phyloP scores from a whole-genome alignment of 2,113 vertebrate genomes.

The Trochalopteron elliotii region DNA sequence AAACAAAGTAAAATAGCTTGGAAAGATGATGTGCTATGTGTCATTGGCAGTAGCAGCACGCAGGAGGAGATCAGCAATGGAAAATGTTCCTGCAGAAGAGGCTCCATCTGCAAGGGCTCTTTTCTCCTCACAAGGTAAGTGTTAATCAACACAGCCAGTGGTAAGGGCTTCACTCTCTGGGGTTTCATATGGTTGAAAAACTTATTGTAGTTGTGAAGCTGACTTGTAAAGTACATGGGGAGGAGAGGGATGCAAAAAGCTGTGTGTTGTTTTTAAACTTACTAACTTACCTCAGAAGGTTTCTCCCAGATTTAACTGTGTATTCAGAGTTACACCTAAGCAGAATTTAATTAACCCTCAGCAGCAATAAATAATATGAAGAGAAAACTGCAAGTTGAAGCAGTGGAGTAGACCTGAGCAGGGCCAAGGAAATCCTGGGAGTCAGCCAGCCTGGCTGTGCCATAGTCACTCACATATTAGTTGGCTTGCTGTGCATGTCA shows the following conservation, averaged over 20 bases:
- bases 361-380: not conserved
- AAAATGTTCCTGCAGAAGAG: not conserved
- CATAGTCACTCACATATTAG: accelerated
- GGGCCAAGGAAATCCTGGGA: not conserved
- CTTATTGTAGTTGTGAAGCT: not conserved
- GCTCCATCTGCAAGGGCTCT: not conserved
- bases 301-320: not conserved
- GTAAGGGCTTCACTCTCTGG: not conserved
- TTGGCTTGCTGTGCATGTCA: not conserved
- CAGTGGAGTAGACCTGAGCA: not conserved
- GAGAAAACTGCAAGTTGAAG: not conserved
- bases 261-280: not conserved
- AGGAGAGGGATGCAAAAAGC: not conserved
- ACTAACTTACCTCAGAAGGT: not conserved
- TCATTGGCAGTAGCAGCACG: not conserved
- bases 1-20: not conserved
- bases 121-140: not conserved
- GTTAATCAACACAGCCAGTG: not conserved
- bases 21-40: not conserved
- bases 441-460: not conserved
- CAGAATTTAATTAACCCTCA: not conserved
- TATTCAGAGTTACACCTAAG: not conserved
- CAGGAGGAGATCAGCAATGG: not conserved
- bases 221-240: not conserved
- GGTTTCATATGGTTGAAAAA: not conserved